phyloP scores from a whole-genome alignment of 2,888 invertebrate genomes.

The Unio delphinus region DNA sequence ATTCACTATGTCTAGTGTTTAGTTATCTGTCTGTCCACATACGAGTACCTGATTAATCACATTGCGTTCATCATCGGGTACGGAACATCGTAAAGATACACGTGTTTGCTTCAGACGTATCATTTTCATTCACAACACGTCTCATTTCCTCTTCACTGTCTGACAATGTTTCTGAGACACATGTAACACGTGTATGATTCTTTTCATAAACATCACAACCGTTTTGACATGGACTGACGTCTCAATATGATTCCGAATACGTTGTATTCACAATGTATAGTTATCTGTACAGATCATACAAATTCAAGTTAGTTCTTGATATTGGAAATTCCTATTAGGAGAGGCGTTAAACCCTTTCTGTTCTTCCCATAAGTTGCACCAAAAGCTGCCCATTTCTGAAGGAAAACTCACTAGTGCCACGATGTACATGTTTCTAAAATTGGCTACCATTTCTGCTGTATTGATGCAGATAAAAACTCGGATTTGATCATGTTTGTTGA shows the following conservation, averaged over 20 bases:
- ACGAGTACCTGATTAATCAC: too few relatives aligned
- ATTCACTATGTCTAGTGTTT: slow-evolving; percentile 12
- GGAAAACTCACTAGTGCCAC: slow-evolving; percentile 21
- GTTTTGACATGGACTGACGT: slow-evolving; percentile 12
- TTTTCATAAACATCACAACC: slow-evolving; percentile 27
- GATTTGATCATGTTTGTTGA: slow-evolving; percentile 15
- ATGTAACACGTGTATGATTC: neutral
- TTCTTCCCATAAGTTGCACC: slow-evolving; percentile 23
- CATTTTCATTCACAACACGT: too few relatives aligned
- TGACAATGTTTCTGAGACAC: too few relatives aligned
- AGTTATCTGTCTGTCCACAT: slow-evolving; percentile 13
- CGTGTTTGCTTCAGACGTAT: too few relatives aligned
- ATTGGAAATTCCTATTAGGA: slow-evolving; percentile 19
- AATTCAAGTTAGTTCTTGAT: slow-evolving; percentile 17
- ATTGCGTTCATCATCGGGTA: too few relatives aligned
- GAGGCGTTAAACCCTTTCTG: slow-evolving; percentile 14
- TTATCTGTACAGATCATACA: slow-evolving; percentile 11
- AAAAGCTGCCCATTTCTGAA: slow-evolving; percentile 25
- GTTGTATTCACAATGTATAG: slow-evolving; percentile 10
- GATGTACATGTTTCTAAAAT: slow-evolving; percentile 18
- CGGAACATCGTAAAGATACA: too few relatives aligned
- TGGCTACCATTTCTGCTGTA: slow-evolving; percentile 29
- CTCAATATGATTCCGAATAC: slow-evolving; percentile 6
- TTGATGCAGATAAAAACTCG: slow-evolving; percentile 26
- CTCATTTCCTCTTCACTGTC: too few relatives aligned